A percentile compares a stretch with the other conserved stretches of the same genome.
These are phyloP conservation scores for Haemorhous mexicanus DNA, from an alignment of 2,113 vertebrate genomes.

Conservation along the genomic window DNA sequence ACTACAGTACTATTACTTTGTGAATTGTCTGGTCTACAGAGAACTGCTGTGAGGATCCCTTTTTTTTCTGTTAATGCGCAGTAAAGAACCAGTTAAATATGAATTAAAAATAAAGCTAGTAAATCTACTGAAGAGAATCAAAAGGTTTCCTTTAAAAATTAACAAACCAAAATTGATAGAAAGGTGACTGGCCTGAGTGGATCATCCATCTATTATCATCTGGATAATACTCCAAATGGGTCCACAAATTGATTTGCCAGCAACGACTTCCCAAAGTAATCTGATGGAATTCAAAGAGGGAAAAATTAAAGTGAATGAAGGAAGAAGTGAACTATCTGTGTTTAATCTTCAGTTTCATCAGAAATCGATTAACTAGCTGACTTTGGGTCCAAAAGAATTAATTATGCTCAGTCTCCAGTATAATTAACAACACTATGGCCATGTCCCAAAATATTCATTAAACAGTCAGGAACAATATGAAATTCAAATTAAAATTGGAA, in stretches of 20 bases:
- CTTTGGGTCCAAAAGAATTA: conserved; percentile 85
- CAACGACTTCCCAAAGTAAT: conserved; percentile 70
- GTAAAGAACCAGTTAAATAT: conserved; percentile 29
- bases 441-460: conserved; percentile 86
- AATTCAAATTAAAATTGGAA: conserved; percentile 81
- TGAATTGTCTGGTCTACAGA: not conserved
- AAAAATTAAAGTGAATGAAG: conserved; percentile 76
- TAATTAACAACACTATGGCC: conserved; percentile 85
- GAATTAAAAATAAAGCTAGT: conserved; percentile 40
- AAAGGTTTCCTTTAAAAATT: not conserved
- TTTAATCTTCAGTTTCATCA: conserved; percentile 87
- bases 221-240: conserved; percentile 60
- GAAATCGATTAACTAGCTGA: conserved; percentile 86
- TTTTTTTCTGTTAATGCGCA: conserved; percentile 9
- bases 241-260: conserved; percentile 69
- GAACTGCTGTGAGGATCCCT: not conserved
- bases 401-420: conserved; percentile 79
- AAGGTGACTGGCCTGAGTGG: conserved; percentile 21
- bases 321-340: conserved; percentile 79
- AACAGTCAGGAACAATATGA: conserved; percentile 82
- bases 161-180: not conserved
- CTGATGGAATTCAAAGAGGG: conserved; percentile 68
- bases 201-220: conserved; percentile 63
- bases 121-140: not conserved
- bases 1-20: not conserved